These are phyloP conservation scores for Telenomus remus DNA, from an alignment of 1,140 invertebrate species.

Conservation along the genomic window DNA sequence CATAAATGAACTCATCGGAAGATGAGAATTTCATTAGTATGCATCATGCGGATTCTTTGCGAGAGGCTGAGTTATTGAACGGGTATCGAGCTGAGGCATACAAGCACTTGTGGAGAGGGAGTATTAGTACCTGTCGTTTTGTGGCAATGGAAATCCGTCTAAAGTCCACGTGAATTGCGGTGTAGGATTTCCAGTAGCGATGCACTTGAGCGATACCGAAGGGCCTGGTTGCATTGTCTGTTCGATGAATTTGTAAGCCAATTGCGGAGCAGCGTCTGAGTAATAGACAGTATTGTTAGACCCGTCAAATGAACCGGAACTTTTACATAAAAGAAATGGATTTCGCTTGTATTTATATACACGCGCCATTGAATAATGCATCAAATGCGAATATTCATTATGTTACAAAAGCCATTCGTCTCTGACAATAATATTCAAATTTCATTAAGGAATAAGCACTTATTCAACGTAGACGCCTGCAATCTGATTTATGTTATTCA, in stretches of 20 bases:
- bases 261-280: conserved; percentile 87
- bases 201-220: conserved; percentile 91
- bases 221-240: conserved; percentile 92
- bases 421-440: conserved; percentile 42
- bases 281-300: conserved; percentile 54
- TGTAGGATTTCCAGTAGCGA: conserved; percentile 90
- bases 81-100: conserved; percentile 32
- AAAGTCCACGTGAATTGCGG: conserved; percentile 92
- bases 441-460: conserved; percentile 32
- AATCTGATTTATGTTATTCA: conserved; percentile 24
- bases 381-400: conserved; percentile 43
- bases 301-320: conserved; percentile 32
- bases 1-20: conserved; percentile 27
- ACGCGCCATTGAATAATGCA: conserved; percentile 31
- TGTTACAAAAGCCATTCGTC: conserved; percentile 23
- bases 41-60: conserved; percentile 24
- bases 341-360: conserved; percentile 41
- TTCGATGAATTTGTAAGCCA: conserved; percentile 92
- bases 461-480: conserved; percentile 10
- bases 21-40: conserved; percentile 38
- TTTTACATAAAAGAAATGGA: conserved; percentile 49
- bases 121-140: conserved; percentile 77
- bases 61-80: conserved; percentile 41
- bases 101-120: conserved; percentile 33
- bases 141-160: conserved; percentile 89